Evolutionary conservation across 2,113 vertebrate species (phyloP).

Genomic region (Pachycephala philippinensis): DNA sequence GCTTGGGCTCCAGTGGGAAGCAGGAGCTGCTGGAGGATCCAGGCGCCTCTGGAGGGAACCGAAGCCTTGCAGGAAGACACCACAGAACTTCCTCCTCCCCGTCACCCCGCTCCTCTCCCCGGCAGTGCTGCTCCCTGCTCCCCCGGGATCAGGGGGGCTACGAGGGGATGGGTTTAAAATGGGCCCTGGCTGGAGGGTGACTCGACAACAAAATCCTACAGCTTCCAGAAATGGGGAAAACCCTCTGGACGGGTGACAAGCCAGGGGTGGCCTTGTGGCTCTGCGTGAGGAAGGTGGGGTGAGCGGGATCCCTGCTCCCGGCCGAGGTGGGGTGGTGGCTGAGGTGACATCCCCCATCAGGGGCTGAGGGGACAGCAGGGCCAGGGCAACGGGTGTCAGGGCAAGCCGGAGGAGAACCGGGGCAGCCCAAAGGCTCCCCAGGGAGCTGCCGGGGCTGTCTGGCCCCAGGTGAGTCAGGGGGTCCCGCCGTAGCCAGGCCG

Average conservation of each 20-base stretch:
- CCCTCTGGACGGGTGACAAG: background rate
- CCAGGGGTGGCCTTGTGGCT: background rate
- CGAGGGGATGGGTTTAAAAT: background rate
- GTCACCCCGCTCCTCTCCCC: accelerated
- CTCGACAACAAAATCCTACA: background rate
- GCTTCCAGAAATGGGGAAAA: accelerated
- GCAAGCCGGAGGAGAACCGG: background rate
- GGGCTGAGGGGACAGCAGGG: background rate
- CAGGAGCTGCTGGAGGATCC: background rate
- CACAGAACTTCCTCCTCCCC: background rate
- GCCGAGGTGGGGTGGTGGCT: background rate
- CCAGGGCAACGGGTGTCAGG: background rate
- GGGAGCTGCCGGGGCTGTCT: background rate
- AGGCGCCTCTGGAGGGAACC: background rate
- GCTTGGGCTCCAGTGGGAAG: accelerated
- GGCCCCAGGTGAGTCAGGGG: background rate
- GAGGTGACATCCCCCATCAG: accelerated
- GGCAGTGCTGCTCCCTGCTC: background rate
- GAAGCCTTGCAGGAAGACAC: background rate
- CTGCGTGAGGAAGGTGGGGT: background rate
- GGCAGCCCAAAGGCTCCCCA: background rate
- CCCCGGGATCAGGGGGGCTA: background rate
- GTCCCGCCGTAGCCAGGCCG: background rate
- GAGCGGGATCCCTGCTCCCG: background rate
- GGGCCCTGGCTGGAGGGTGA: background rate